A percentile compares a stretch with the other conserved stretches of the same genome.
These are phyloP conservation scores for Hiodon alosoides DNA, from an alignment of 2,113 vertebrate species.

Conservation along the genomic window DNA sequence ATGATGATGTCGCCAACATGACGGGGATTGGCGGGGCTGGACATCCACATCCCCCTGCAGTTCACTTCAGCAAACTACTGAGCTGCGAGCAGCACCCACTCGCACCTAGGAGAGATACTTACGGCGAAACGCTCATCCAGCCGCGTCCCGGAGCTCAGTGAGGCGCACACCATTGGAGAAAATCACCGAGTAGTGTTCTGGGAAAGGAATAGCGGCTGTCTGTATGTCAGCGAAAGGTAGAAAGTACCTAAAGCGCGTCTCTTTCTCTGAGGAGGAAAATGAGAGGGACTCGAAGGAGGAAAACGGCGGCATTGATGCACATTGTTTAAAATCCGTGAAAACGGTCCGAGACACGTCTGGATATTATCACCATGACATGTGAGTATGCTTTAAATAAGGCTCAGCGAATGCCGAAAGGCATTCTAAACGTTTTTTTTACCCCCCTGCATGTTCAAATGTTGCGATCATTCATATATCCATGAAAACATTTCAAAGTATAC, in stretches of 20 bases:
- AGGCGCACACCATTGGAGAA: slow-evolving; percentile 2
- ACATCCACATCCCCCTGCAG: not conserved
- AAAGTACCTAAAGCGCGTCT: slow-evolving; percentile 31
- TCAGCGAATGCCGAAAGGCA: no score
- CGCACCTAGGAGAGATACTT: not conserved
- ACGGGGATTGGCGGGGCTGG: not conserved
- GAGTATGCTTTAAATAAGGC: slow-evolving; percentile 25
- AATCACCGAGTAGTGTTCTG: not conserved
- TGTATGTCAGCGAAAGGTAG: slow-evolving; percentile 40
- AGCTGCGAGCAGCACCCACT: slow-evolving; percentile 10
- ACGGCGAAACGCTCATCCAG: not conserved
- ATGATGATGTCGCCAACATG: not conserved
- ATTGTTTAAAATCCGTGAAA: slow-evolving; percentile 32
- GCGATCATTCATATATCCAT: no score
- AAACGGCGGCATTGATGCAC: slow-evolving; percentile 44
- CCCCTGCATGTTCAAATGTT: no score
- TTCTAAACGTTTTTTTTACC: no score
- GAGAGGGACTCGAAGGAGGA: slow-evolving; percentile 45
- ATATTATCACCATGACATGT: slow-evolving; percentile 33
- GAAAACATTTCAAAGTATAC: no score
- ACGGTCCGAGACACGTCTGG: slow-evolving; percentile 25
- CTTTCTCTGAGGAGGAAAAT: slow-evolving; percentile 41
- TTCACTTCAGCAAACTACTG: slow-evolving; percentile 21
- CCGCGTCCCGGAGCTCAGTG: not conserved
- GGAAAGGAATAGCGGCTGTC: slow-evolving; percentile 14